Base-by-base conservation (phyloP, 2,888 invertebrate genomes). In the Rhaphigaster nebulosa region DNA sequence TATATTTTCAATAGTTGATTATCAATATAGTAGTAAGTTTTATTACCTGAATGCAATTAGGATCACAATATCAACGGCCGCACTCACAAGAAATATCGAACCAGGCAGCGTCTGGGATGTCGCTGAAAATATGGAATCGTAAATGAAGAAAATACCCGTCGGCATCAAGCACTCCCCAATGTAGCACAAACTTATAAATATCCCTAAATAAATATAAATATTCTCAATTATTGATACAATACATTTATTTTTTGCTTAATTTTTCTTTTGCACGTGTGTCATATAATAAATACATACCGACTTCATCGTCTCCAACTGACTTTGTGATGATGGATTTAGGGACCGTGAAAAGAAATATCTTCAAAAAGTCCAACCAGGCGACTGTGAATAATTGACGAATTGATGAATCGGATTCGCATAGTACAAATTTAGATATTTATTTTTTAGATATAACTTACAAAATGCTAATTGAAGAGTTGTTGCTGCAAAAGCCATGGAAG, bases 331-430 rank as follows among this genome's bases (percentile, higher is more conserved):
- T 45, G 15, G 84, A 84, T n/a, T 84, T 84, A 41, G 84, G 84
- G 5, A 84, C 84, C 1, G 84, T 84, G 45, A 84, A 84, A 26
- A 84, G 45, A 84, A 84, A 84, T n/a, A 84, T 84, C 45, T 45
- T 84, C 84, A 84, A 84, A 26, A 84, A 84, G 84, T 84, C 84
- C 26, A 84, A 50, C 84, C 84, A 84, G n/a, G 84, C 84, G 20
- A 84, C 84, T 84, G 45, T 4, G 6, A 12, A 45, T 5, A n/a
- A 84, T 45, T n/a, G n/a, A n/a, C 1, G 26, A 41, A 34, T 34
- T 18, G 5, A 34, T 65, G 12, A 60, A 13, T n/a, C n/a, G 29
- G 15, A 65, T 65, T 65, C 1, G 15, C 2, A 65, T 65, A 34
- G 34, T 4, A 15, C 18, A 65, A 65, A 29, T 65, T 29, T 34